Base-by-base conservation (phyloP, 2,797 vertebrate genomes). In the Hozukius guyotensis region DNA sequence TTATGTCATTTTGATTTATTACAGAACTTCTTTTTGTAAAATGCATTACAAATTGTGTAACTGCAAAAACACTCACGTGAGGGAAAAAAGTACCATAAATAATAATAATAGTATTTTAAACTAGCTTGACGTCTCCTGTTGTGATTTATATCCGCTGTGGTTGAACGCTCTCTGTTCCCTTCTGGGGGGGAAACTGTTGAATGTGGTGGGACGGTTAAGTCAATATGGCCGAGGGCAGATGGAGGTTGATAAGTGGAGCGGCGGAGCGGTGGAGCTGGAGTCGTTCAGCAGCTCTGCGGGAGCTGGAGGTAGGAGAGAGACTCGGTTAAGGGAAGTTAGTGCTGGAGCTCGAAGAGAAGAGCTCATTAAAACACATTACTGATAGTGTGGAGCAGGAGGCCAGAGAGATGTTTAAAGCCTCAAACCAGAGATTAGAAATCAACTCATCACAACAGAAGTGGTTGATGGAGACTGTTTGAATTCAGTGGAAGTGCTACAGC, bases 21-120 rank as follows among this genome's bases (percentile, higher is more conserved):
- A 36, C 38, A 77, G 82, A 56, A 27, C 22, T 77, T 61, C 75
- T 71, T 64, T 81, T 75, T 71, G 24, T 81, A 60, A 86, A 73
- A 46, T 77, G 76, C 68, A 78, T 73, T 86, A 66, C 65, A 73
- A 57, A 55, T 75, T 75, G 82, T 86, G 66, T 90, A 73, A 85
- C 78, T 89, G 84, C 80, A 85, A 74, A 88, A 52, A 59, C 66
- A 82, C 71, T 83, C 72, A 20, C 78, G 73, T 64, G 82, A 86
- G 81, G 81, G 49, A 90, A 78, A 89, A 90, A 87, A 87, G 91
- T 93, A 92, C 87, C 90, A 93, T 93, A 89, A 92, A 92, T 94
- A 93, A 94, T 93, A 94, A 93, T 93, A 94, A 92, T 88, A 92
- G 88, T 91, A 92, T 94, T 94, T 94, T 90, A 92, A 92, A 88